These are phyloP conservation scores for Aplysina aerophoba DNA, from an alignment of 37 sponge, comb jelly and placozoan species.

Conservation along the genomic window DNA sequence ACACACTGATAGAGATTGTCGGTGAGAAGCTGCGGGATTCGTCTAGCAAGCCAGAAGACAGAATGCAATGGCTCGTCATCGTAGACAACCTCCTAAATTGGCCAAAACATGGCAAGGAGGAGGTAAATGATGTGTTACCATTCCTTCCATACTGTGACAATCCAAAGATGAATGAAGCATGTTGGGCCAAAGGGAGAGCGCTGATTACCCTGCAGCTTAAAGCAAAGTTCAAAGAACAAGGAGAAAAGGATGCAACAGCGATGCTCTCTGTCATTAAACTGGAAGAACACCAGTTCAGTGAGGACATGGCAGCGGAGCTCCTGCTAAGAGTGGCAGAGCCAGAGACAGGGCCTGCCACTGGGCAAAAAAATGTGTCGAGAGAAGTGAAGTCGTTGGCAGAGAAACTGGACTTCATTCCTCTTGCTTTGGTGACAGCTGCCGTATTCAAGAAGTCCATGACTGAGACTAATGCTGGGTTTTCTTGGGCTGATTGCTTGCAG, in stretches of 20 bases:
- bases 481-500: neutral
- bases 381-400: neutral
- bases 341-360: no score
- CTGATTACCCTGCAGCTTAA: constrained; percentile 2
- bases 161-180: no score
- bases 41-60: no score
- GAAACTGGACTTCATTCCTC: neutral
- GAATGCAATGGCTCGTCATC: neutral
- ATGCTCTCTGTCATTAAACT: no score
- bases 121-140: neutral
- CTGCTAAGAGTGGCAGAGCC: no score
- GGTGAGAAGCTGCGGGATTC: neutral
- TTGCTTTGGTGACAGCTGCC: constrained; percentile 26
- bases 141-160: constrained; percentile 2
- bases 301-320: no score
- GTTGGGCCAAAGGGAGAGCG: constrained; percentile 9
- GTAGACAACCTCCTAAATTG: constrained; percentile 25
- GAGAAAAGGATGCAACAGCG: no score
- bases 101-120: neutral
- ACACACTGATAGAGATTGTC: neutral
- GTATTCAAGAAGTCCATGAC: constrained; percentile 15
- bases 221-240: neutral
- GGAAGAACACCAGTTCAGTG: no score
- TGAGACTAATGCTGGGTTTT: neutral
- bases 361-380: neutral